phyloP scores from a whole-genome alignment of 2,797 vertebrate species.

The Argya squamiceps region DNA sequence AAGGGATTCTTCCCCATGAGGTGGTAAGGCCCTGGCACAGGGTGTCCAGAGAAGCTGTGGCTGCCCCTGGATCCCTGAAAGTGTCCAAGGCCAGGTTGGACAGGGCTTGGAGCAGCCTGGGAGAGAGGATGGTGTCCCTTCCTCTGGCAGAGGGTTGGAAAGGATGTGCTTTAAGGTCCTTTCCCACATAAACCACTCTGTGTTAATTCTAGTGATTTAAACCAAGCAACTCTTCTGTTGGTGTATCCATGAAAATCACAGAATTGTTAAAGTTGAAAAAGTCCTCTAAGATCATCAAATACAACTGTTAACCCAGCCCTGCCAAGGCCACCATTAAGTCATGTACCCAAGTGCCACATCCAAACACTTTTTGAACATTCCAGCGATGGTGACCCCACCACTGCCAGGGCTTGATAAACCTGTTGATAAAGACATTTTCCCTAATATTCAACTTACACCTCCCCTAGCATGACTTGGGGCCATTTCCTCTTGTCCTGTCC shows the following conservation, averaged over 20 bases:
- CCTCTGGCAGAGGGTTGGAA: neutral
- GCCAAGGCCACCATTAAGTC: neutral
- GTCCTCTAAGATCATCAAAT: neutral
- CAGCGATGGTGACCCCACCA: neutral
- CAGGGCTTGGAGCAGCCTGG: accelerated
- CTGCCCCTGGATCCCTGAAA: neutral
- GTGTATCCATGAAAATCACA: neutral
- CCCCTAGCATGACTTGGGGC: neutral
- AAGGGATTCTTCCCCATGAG: neutral
- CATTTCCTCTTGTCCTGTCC: neutral
- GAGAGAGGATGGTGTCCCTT: neutral
- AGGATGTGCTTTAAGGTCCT: neutral
- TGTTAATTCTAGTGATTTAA: neutral
- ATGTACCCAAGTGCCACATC: neutral
- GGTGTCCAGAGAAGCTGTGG: neutral
- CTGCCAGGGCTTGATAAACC: neutral
- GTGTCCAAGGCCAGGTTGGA: neutral
- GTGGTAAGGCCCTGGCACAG: neutral
- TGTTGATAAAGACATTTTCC: neutral
- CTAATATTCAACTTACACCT: neutral
- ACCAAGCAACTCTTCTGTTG: neutral
- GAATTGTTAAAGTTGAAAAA: neutral
- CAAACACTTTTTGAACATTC: neutral
- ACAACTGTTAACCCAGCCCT: neutral
- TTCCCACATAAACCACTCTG: neutral